Evolutionary conservation across 2,888 invertebrate species (phyloP).

Genomic region (Hermodice carunculata): DNA sequence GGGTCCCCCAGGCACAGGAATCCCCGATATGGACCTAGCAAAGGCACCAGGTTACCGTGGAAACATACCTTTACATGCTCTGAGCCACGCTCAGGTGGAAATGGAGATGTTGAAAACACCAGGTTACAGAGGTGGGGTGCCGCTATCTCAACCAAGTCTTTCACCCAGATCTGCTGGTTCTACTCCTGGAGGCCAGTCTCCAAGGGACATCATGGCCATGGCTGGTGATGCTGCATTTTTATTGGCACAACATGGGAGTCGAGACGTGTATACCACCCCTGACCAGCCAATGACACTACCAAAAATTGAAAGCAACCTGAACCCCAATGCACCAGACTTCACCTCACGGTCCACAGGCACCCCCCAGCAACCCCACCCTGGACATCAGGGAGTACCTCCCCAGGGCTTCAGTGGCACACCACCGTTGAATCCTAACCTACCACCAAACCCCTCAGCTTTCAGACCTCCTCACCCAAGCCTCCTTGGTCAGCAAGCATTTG

Average conservation of each 20-base stretch:
- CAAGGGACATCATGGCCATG: too few species aligned
- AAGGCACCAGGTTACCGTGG: conserved; percentile 88
- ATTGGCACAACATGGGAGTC: too few species aligned
- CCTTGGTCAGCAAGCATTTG: background rate
- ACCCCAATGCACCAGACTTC: conserved; percentile 86
- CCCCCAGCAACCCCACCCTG: conserved; percentile 11
- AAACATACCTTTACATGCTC: background rate
- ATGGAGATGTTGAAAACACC: too few species aligned
- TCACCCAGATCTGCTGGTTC: background rate
- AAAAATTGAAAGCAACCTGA: conserved; percentile 75
- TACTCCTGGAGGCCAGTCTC: background rate
- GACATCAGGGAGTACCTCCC: conserved; percentile 1
- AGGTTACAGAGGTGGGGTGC: too few species aligned
- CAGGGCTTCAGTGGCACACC: conserved; percentile 6
- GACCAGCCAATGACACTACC: conserved; percentile 68
- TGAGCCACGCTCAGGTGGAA: background rate
- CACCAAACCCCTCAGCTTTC: conserved; percentile 2
- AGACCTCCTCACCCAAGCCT: conserved; percentile 2
- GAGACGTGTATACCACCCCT: conserved; percentile 64
- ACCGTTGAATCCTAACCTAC: background rate
- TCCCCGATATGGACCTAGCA: conserved; percentile 69
- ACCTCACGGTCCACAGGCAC: conserved; percentile 65
- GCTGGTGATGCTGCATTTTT: too few species aligned
- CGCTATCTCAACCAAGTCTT: background rate
- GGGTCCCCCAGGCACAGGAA: too few species aligned